These are phyloP conservation scores for Nemurella pictetii DNA, from an alignment of 2,888 invertebrate species.

Conservation along the genomic window DNA sequence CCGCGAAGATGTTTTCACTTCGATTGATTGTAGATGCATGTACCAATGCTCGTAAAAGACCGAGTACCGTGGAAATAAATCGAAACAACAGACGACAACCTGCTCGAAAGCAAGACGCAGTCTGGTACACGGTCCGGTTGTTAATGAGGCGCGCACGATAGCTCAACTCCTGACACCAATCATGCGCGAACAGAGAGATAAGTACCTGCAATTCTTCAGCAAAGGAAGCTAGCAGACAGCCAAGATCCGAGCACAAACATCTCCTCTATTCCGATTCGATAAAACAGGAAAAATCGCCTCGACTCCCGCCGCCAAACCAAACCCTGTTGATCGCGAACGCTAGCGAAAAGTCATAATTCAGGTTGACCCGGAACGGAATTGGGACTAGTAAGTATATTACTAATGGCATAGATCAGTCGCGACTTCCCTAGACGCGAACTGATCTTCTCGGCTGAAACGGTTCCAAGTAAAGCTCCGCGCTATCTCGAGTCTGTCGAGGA, in stretches of 20 bases:
- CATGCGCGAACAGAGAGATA: background rate
- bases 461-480: background rate
- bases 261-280: background rate
- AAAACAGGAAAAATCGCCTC: background rate
- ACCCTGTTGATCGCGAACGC: background rate
- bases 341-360: background rate
- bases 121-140: background rate
- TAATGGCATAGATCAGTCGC: background rate
- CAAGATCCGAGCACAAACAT: background rate
- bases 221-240: too few species aligned
- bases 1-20: background rate
- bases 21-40: background rate
- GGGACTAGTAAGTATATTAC: background rate
- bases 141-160: background rate
- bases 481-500: background rate
- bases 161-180: background rate
- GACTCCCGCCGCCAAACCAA: background rate
- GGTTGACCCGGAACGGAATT: background rate
- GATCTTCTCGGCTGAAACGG: background rate
- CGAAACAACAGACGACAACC: too few species aligned
- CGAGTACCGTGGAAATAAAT: background rate
- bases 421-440: too few species aligned
- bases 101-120: too few species aligned
- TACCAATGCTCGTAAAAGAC: background rate
- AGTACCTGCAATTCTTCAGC: background rate